Evolutionary conservation across 1,140 invertebrate genomes (phyloP).

Genomic region (Drosophila subobscura): DNA sequence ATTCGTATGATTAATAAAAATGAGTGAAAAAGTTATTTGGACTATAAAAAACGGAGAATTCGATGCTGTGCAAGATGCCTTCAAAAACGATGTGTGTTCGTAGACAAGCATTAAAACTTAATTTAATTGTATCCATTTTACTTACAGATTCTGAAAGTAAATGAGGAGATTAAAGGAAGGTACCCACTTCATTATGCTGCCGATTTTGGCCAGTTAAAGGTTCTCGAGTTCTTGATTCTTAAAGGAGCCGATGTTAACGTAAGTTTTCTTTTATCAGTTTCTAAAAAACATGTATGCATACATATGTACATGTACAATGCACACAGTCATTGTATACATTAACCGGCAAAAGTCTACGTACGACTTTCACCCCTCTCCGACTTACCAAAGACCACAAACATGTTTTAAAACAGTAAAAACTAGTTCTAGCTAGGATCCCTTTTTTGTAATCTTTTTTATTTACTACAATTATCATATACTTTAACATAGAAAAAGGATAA

Average conservation of each 20-base stretch:
- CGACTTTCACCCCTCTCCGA: background rate
- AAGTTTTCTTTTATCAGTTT: constrained; percentile 66
- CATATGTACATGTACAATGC: background rate
- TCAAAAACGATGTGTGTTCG: constrained; percentile 88
- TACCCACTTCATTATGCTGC: constrained; percentile 95
- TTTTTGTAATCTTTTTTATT: background rate
- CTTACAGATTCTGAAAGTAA: constrained; percentile 88
- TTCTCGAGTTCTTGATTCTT: constrained; percentile 93
- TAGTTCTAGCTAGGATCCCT: background rate
- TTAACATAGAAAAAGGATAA: constrained; percentile 87
- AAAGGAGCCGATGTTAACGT: constrained; percentile 97
- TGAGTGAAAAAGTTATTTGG: constrained; percentile 75
- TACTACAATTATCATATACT: constrained; percentile 7
- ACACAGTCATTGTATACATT: background rate
- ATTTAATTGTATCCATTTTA: constrained; percentile 5
- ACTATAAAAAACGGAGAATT: constrained; percentile 97
- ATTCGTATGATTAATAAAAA: constrained; percentile 27
- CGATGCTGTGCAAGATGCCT: constrained; percentile 93
- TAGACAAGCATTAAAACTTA: background rate
- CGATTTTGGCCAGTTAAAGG: constrained; percentile 96
- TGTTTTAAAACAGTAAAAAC: background rate
- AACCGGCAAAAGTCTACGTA: constrained; percentile 5
- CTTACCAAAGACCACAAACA: background rate
- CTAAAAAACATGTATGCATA: background rate
- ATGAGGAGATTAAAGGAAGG: constrained; percentile 93